Conservation (phyloP, 2,888 invertebrate species). For the Thera obeliscata region DNA sequence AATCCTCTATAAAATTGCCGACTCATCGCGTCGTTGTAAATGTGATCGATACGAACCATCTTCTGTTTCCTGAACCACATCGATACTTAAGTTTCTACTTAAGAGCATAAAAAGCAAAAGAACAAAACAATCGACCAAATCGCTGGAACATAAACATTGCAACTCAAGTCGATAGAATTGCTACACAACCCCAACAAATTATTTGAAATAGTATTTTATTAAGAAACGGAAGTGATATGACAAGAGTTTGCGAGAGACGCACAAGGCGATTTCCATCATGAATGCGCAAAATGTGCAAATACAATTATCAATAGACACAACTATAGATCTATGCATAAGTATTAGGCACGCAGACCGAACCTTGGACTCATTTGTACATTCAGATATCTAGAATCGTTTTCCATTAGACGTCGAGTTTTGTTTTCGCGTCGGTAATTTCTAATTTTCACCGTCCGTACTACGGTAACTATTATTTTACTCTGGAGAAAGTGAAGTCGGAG, state of each 20-base stretch:
- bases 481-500: constrained; percentile 62
- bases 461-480: constrained; percentile 64
- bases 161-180: background rate
- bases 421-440: constrained; percentile 58
- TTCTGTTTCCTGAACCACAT: constrained; percentile 27
- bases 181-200: background rate
- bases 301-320: background rate
- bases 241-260: constrained; percentile 20
- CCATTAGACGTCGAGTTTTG: constrained; percentile 36
- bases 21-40: constrained; percentile 6
- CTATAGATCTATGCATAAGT: background rate
- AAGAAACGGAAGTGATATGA: constrained; percentile 22
- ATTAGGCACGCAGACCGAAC: constrained; percentile 17
- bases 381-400: constrained; percentile 30
- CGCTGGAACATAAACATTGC: constrained; percentile 1
- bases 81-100: constrained; percentile 27
- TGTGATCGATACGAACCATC: constrained; percentile 25
- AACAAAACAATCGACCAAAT: constrained; percentile 15
- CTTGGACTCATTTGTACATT: constrained; percentile 29
- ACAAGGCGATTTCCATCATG: constrained; percentile 27
- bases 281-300: constrained; percentile 17
- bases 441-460: constrained; percentile 68
- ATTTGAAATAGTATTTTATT: background rate
- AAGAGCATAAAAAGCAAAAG: constrained; percentile 17
- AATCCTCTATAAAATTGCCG: constrained; percentile 1